Base-by-base conservation (phyloP, 2,888 invertebrate genomes). In the Catocala fraxini region DNA sequence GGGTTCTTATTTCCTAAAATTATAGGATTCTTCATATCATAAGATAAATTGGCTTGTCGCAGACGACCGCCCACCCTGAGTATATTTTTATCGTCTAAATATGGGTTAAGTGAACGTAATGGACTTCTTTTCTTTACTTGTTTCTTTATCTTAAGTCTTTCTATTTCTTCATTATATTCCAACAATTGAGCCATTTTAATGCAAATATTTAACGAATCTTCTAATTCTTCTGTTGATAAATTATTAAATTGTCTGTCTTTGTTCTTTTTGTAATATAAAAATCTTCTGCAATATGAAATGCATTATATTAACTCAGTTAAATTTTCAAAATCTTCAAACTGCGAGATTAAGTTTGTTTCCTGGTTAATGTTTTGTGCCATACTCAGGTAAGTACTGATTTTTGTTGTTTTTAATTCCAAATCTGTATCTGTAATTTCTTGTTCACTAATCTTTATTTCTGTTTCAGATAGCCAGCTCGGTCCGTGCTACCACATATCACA, bases 11-110 rank as follows among this genome's bases (percentile, higher is more conserved):
- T 25, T 25, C 43, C 43, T 11, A 51, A 35, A 9, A 57, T 33
- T 1, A 51, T 43, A 11, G 13, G 51, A 51, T 51, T 35, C 7
- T 45, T 51, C 4, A 6, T 4, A 4, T 51, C 10, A 7, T 48
- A 12, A 5, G 11, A 5, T 33, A 51, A 35, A 1, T 49, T 6
- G 6, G 57, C 13, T 11, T 57, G 39, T 5, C 45, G 6, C 3
- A 57, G 15, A 3, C 58, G 12, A 6, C 58, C 46, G 58, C 46
- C 58, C 45, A 58, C 51, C 35, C 45, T 57, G 51, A 58, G 58
- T 13, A 57, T 5, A n/a, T 25, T 15, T 6, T 35, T n/a, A 0
- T 41, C 33, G 13, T 58, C 58, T n/a, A 52, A 15, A 15, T 52
- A 58, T 12, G 51, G 51, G 13, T 51, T 15, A 11, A 51, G 13